These are phyloP conservation scores for Hypsopygia costalis DNA, from an alignment of 2,888 invertebrate species.

Conservation along the genomic window DNA sequence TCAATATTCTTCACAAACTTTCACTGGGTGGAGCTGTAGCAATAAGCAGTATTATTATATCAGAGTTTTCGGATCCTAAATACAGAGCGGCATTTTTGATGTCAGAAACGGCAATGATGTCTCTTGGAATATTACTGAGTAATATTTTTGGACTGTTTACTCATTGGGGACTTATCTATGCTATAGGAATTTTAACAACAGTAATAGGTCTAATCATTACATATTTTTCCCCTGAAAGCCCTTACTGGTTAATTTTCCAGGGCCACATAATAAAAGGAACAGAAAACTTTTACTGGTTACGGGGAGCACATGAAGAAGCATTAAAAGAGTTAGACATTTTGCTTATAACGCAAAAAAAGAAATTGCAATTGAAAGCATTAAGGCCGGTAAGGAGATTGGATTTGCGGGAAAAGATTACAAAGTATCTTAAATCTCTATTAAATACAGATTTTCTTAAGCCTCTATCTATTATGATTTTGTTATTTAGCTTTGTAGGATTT, in stretches of 20 bases:
- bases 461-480: conserved; percentile 25
- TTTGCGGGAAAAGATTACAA: conserved; percentile 15
- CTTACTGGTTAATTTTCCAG: conserved; percentile 25
- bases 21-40: conserved; percentile 25
- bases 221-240: conserved; percentile 24
- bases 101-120: conserved; percentile 26
- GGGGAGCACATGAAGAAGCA: conserved; percentile 20
- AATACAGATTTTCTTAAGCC: conserved; percentile 27
- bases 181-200: conserved; percentile 20
- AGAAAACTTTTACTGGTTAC: conserved; percentile 22
- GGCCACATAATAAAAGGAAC: conserved; percentile 21
- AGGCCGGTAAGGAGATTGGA: conserved; percentile 21
- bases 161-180: conserved; percentile 17
- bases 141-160: conserved; percentile 21
- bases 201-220: conserved; percentile 14
- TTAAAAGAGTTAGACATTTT: conserved; percentile 23
- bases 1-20: conserved; percentile 22
- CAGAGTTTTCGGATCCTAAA: conserved; percentile 23
- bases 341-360: conserved; percentile 18
- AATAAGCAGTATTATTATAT: conserved; percentile 24
- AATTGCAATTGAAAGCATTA: conserved; percentile 22
- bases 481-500: conserved; percentile 27
- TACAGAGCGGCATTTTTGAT: conserved; percentile 22
- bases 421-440: conserved; percentile 22
- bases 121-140: conserved; percentile 24